These are phyloP conservation scores for Megalops cyprinoides DNA, from an alignment of 2,797 vertebrate species.

Conservation along the genomic window DNA sequence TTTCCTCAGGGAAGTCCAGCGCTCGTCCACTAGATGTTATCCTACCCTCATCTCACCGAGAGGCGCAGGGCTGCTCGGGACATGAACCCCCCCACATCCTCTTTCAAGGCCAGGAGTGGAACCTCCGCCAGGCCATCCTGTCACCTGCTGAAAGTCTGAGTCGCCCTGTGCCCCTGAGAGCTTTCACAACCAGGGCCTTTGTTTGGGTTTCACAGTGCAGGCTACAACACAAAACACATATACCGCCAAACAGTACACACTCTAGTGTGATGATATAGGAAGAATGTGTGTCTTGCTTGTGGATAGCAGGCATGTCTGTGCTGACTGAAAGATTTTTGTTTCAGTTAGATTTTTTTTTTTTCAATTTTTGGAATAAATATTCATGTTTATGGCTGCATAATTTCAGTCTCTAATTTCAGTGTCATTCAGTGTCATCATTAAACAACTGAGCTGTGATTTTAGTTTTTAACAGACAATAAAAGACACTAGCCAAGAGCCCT, in stretches of 20 bases:
- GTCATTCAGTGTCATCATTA: no score
- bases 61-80: neutral
- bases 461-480: neutral
- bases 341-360: no score
- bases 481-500: neutral
- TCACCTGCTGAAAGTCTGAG: neutral
- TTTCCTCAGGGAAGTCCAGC: slow-evolving; percentile 65
- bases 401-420: no score
- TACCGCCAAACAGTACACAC: no score
- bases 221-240: neutral
- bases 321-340: no score
- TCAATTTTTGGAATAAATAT: no score
- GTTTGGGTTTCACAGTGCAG: neutral
- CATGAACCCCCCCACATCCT: neutral
- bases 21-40: slow-evolving; percentile 23
- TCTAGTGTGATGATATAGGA: no score
- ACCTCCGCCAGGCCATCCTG: neutral
- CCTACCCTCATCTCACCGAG: neutral
- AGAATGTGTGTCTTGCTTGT: no score
- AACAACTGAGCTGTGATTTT: neutral
- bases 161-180: neutral
- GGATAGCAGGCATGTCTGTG: no score
- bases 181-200: neutral
- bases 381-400: no score
- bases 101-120: neutral